These are phyloP conservation scores for Pelvicachromis taeniatus DNA, from an alignment of 2,113 vertebrate species.

Conservation along the genomic window DNA sequence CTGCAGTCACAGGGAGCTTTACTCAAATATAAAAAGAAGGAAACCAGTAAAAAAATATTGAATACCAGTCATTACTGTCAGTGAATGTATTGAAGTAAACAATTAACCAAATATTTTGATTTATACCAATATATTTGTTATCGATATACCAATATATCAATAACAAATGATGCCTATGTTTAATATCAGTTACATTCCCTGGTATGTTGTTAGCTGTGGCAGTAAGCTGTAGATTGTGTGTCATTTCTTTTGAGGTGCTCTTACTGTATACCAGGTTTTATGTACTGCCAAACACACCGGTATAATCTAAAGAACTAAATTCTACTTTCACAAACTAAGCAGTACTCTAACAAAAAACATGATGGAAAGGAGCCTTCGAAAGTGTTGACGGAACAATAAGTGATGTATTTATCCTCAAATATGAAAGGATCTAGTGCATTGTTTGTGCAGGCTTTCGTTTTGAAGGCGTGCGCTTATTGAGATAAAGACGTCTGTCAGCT, in stretches of 20 bases:
- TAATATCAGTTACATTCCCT: background rate
- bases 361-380: background rate
- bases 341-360: background rate
- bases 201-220: background rate
- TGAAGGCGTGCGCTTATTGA: background rate
- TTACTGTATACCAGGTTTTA: background rate
- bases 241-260: background rate
- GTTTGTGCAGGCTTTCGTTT: background rate
- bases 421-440: background rate
- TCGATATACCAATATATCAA: background rate
- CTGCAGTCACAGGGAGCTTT: background rate
- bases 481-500: constrained; percentile 7
- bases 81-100: background rate
- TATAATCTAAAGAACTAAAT: background rate
- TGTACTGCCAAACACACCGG: background rate
- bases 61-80: no score
- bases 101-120: background rate
- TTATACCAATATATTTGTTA: no score
- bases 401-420: background rate
- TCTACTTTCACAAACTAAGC: background rate
- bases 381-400: background rate
- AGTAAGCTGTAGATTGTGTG: background rate
- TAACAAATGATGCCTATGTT: background rate
- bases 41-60: no score
- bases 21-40: background rate